Evolutionary conservation across 2,113 vertebrate genomes (phyloP).

Genomic region (Thomomys bottae): DNA sequence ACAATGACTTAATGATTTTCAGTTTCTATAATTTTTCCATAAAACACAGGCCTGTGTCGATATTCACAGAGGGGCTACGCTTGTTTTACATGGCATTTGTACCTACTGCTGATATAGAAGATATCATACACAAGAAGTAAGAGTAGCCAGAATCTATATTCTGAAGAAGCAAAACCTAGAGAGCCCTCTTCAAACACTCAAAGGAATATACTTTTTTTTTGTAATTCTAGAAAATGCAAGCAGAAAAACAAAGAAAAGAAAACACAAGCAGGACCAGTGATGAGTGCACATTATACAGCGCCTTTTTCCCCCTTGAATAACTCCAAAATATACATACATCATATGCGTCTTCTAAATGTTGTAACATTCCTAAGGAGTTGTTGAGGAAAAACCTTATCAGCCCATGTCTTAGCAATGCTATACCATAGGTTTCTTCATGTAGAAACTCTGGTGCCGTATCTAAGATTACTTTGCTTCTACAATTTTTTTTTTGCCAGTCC

Average conservation of each 20-base stretch:
- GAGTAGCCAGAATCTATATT: background rate
- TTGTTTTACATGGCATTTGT: background rate
- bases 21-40: background rate
- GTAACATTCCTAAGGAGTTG: background rate
- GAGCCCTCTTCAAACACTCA: background rate
- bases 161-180: background rate
- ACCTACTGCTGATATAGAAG: background rate
- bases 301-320: background rate
- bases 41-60: background rate
- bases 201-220: background rate
- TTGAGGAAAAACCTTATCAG: background rate
- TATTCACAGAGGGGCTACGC: background rate
- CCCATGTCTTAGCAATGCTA: background rate
- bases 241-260: too few relatives aligned
- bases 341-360: background rate
- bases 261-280: background rate
- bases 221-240: background rate
- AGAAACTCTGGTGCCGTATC: background rate
- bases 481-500: background rate
- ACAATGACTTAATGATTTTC: background rate
- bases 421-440: background rate
- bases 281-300: background rate
- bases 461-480: background rate
- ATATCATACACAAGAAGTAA: background rate
- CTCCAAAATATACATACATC: background rate